phyloP scores from a whole-genome alignment of 2,113 vertebrate species.

The Cheilinus undulatus region DNA sequence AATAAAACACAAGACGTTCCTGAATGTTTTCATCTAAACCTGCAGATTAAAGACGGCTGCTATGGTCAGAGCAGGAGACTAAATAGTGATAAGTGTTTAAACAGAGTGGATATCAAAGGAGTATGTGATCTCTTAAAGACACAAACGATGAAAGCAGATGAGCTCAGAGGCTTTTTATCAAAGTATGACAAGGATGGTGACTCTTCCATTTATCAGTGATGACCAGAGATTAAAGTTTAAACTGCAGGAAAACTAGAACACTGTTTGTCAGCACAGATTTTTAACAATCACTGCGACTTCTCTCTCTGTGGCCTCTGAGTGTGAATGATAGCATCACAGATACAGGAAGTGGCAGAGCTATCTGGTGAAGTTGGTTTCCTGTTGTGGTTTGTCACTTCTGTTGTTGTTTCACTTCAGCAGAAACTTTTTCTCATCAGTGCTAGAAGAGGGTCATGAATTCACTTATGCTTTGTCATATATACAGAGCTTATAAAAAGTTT shows the following conservation, averaged over 20 bases:
- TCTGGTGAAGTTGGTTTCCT: conserved; percentile 82
- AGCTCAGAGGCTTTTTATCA: conserved; percentile 20
- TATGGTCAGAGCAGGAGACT: conserved; percentile 14
- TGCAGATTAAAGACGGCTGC: conserved; percentile 28
- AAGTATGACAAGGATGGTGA: background rate
- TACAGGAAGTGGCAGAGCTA: conserved; percentile 76
- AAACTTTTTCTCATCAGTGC: background rate
- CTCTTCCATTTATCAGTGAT: background rate
- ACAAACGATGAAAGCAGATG: conserved; percentile 7
- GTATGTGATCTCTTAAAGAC: conserved; percentile 21
- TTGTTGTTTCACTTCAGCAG: conserved; percentile 25
- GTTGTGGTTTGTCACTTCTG: conserved; percentile 77
- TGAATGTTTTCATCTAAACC: conserved; percentile 12
- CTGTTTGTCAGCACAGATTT: background rate
- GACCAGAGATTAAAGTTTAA: background rate
- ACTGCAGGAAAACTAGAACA: background rate
- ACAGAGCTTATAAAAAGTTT: too few species aligned
- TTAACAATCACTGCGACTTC: conserved; percentile 9
- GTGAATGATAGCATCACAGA: conserved; percentile 55
- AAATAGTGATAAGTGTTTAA: conserved; percentile 42
- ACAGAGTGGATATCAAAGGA: conserved; percentile 19
- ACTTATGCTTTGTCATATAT: too few species aligned
- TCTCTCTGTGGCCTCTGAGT: conserved; percentile 4
- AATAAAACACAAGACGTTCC: background rate
- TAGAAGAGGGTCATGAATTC: background rate